These are phyloP conservation scores for Forbesichthys agassizii DNA, from an alignment of 2,113 vertebrate species.

Conservation along the genomic window DNA sequence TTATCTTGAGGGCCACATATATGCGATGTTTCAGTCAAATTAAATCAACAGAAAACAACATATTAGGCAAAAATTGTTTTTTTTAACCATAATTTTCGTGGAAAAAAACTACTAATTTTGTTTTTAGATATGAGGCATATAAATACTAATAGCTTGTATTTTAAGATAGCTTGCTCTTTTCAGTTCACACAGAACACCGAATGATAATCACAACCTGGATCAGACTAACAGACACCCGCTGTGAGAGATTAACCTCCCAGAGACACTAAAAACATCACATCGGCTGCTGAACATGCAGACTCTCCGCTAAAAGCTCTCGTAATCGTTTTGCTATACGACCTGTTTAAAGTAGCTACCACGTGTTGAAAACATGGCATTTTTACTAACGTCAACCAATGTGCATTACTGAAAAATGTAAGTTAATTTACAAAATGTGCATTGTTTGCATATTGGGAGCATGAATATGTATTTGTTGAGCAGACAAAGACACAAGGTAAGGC, in stretches of 20 bases:
- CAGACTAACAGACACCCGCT: slow-evolving; percentile 60
- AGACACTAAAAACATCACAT: slow-evolving; percentile 57
- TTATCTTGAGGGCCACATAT: slow-evolving; percentile 39
- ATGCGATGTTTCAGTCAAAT: slow-evolving; percentile 22
- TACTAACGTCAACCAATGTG: too few relatives aligned
- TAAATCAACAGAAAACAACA: slow-evolving; percentile 15
- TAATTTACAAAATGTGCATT: neutral
- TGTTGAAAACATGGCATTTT: too few relatives aligned
- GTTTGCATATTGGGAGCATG: neutral
- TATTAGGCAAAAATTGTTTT: slow-evolving; percentile 33
- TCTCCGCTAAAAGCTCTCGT: slow-evolving; percentile 23
- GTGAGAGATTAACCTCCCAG: slow-evolving; percentile 53
- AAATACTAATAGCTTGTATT: slow-evolving; percentile 50
- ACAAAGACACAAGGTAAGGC: slow-evolving; percentile 70
- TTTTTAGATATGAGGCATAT: slow-evolving; percentile 20
- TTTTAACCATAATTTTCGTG: slow-evolving; percentile 26
- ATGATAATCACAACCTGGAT: slow-evolving; percentile 39
- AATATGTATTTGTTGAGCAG: slow-evolving; percentile 56
- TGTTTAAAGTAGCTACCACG: too few relatives aligned
- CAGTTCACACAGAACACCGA: slow-evolving; percentile 54
- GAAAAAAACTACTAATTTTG: slow-evolving; percentile 34
- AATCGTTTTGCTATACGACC: slow-evolving; percentile 3
- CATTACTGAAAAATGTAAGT: too few relatives aligned
- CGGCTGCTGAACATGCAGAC: slow-evolving; percentile 30
- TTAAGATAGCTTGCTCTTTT: slow-evolving; percentile 37